Percentiles rank a stretch among this genome's conserved stretches.
Evolutionary conservation across 2,113 vertebrate genomes (phyloP).

Genomic region (Scomber japonicus): DNA sequence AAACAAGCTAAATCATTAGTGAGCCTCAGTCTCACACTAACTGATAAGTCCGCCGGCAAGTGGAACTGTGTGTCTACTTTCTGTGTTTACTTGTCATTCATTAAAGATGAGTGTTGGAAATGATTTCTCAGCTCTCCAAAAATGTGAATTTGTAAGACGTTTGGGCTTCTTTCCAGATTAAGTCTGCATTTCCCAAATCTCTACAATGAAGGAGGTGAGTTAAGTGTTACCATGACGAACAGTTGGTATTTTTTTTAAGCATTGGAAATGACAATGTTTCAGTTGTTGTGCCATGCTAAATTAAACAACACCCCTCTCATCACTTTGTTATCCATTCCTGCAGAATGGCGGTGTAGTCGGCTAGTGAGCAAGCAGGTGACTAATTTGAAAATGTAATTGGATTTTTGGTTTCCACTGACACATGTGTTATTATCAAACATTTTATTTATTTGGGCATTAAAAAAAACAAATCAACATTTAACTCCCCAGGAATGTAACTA

Average conservation of each 20-base stretch:
- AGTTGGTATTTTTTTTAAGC: neutral
- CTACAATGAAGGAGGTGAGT: neutral
- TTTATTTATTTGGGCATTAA: conserved; percentile 52
- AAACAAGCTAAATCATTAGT: no score
- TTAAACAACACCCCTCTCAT: neutral
- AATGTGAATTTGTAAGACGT: no score
- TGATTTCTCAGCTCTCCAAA: no score
- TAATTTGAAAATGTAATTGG: conserved; percentile 60
- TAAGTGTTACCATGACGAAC: neutral
- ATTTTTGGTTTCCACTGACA: conserved; percentile 49
- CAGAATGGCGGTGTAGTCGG: neutral
- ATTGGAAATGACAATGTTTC: neutral
- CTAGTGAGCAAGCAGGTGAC: conserved; percentile 37
- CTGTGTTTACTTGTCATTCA: no score
- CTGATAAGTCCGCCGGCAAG: no score
- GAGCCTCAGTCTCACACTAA: no score
- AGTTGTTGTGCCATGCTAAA: neutral
- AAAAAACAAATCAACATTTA: conserved; percentile 51
- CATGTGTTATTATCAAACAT: conserved; percentile 31
- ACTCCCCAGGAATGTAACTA: conserved; percentile 29
- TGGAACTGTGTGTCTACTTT: no score
- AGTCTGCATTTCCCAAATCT: neutral
- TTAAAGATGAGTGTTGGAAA: no score
- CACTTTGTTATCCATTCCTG: neutral
- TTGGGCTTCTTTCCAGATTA: neutral